A percentile compares a stretch with the other conserved stretches of the same genome.
Conservation (phyloP, 2,113 vertebrate genomes). For the Thermophis baileyi region DNA sequence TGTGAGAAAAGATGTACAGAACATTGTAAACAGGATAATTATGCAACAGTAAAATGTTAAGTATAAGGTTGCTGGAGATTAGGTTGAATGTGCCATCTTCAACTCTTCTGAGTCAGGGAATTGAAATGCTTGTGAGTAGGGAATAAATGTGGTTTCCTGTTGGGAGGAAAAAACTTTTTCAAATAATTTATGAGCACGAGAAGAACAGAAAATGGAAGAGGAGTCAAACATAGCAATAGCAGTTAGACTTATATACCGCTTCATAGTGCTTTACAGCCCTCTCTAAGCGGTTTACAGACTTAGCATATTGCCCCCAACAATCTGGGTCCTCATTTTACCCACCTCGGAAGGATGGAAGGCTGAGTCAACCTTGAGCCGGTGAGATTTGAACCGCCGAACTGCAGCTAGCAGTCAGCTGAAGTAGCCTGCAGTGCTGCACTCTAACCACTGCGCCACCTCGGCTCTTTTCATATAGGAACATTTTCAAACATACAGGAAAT, state of each 20-base stretch:
- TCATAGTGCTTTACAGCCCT: too few relatives aligned
- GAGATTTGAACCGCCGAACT: too few relatives aligned
- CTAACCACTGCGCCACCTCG: too few relatives aligned
- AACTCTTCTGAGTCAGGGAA: constrained; percentile 45
- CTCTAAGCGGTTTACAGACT: too few relatives aligned
- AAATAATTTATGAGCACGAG: constrained; percentile 37
- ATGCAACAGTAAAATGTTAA: constrained; percentile 57
- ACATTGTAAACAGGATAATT: constrained; percentile 72
- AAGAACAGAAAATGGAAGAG: constrained; percentile 21
- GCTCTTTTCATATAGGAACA: too few relatives aligned
- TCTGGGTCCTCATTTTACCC: too few relatives aligned
- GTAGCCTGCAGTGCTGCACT: too few relatives aligned
- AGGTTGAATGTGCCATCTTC: constrained; percentile 49
- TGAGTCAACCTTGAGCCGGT: too few relatives aligned
- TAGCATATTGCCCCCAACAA: too few relatives aligned
- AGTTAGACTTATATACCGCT: too few relatives aligned
- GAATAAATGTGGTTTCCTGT: constrained; percentile 26
- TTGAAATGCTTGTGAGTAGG: constrained; percentile 50
- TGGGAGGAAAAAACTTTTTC: background rate
- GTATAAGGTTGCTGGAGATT: constrained; percentile 41
- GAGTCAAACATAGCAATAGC: background rate
- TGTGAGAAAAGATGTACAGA: constrained; percentile 69
- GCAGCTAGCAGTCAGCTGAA: too few relatives aligned
- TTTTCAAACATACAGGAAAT: constrained; percentile 15
- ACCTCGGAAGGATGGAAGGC: too few relatives aligned